Percentiles rank a stretch among this genome's conserved stretches.
Evolutionary conservation across 2,113 vertebrate genomes (phyloP).

Genomic region (Ceuthmochares aereus): DNA sequence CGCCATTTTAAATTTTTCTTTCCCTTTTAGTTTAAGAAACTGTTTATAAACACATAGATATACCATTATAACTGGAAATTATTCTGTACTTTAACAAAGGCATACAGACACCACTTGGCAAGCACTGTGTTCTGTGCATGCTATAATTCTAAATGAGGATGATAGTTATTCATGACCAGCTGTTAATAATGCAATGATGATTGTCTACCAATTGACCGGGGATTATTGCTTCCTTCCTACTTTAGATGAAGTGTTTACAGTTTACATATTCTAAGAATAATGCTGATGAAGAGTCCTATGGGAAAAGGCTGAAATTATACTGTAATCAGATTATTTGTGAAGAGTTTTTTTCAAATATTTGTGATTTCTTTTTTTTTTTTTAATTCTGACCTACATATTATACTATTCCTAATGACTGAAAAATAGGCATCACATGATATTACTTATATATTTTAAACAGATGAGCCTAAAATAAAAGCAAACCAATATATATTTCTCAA

Average conservation of each 20-base stretch:
- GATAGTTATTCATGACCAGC: conserved; percentile 54
- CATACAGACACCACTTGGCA: conserved; percentile 25
- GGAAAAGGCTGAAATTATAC: background rate
- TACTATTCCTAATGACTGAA: background rate
- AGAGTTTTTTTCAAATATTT: background rate
- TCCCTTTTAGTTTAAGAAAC: background rate
- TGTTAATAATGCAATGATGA: conserved; percentile 48
- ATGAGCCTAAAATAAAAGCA: background rate
- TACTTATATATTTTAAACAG: background rate
- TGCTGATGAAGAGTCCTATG: conserved; percentile 1
- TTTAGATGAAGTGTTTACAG: conserved; percentile 58
- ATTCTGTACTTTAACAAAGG: conserved; percentile 9
- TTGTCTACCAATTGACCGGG: conserved; percentile 54
- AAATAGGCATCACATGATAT: background rate
- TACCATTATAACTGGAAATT: background rate
- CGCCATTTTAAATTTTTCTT: background rate
- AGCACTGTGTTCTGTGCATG: background rate
- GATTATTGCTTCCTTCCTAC: conserved; percentile 38
- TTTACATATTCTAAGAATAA: conserved; percentile 43
- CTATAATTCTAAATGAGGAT: conserved; percentile 16
- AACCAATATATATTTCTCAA: background rate
- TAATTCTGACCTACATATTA: background rate
- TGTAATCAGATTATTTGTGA: background rate
- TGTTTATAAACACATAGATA: background rate
- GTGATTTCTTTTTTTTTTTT: background rate